Evolutionary conservation across 1,140 invertebrate genomes (phyloP).

Genomic region (Homalodisca vitripennis): DNA sequence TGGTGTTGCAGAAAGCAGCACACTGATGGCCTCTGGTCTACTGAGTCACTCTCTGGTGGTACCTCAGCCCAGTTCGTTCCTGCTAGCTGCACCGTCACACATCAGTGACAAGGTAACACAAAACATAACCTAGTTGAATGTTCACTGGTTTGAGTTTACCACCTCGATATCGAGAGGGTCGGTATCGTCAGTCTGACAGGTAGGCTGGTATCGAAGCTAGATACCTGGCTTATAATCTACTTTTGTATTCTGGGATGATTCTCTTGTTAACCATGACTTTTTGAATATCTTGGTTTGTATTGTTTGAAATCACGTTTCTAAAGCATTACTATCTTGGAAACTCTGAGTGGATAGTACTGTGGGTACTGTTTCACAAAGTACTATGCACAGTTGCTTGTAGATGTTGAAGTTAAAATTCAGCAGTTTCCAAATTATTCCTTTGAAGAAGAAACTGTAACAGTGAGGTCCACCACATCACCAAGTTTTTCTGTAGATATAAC

Average conservation of each 20-base stretch:
- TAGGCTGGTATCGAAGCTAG: not conserved
- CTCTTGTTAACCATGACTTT: not conserved
- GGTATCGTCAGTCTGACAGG: not conserved
- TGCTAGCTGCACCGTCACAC: not conserved
- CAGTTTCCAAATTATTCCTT: too few species aligned
- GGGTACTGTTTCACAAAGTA: too few species aligned
- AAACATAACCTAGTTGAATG: not conserved
- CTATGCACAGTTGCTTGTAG: too few species aligned
- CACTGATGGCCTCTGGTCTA: not conserved
- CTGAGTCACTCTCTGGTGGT: conserved; percentile 9
- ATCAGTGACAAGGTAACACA: conserved; percentile 9
- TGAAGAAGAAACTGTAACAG: too few species aligned
- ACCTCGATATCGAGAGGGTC: not conserved
- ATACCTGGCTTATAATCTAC: not conserved
- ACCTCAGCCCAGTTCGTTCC: not conserved
- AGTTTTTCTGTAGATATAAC: too few species aligned
- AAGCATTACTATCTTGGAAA: too few species aligned
- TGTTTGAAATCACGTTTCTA: too few species aligned
- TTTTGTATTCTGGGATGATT: not conserved
- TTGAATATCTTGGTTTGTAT: not conserved
- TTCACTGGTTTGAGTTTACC: not conserved
- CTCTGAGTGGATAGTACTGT: too few species aligned
- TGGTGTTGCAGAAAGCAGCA: conserved; percentile 1
- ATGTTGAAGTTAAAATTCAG: too few species aligned
- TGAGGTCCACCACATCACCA: too few species aligned